Percentiles rank a stretch among this genome's conserved stretches.
phyloP scores from a whole-genome alignment of 1,140 invertebrate genomes.

The Goniozus legneri region DNA sequence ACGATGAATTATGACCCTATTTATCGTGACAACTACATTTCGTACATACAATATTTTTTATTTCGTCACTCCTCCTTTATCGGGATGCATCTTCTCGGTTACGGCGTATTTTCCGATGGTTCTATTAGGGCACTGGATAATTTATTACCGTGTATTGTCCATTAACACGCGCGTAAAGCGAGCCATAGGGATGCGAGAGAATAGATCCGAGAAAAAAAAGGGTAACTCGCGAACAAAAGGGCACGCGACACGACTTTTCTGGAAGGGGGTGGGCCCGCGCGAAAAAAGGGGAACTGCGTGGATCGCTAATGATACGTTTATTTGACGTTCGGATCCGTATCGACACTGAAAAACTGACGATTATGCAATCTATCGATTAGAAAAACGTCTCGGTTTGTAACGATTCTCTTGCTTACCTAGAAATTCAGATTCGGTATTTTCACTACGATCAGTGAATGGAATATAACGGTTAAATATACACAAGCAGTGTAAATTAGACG shows the following conservation, averaged over 20 bases:
- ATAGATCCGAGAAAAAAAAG: slow-evolving; percentile 24
- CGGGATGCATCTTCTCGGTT: slow-evolving; percentile 6
- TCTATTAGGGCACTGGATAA: slow-evolving; percentile 53
- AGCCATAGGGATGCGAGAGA: slow-evolving; percentile 11
- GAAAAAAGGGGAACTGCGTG: slow-evolving; percentile 7
- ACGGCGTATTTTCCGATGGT: slow-evolving; percentile 28
- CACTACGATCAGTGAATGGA: too few relatives aligned
- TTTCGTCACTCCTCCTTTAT: slow-evolving; percentile 13
- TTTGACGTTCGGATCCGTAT: slow-evolving; percentile 28
- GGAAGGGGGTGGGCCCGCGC: slow-evolving; percentile 27
- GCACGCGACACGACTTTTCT: slow-evolving; percentile 48
- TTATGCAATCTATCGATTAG: too few relatives aligned
- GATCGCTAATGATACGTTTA: slow-evolving; percentile 50
- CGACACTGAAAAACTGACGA: too few relatives aligned
- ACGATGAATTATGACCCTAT: slow-evolving; percentile 41
- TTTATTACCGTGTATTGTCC: slow-evolving; percentile 52
- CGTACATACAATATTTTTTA: too few relatives aligned
- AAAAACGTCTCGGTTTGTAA: too few relatives aligned
- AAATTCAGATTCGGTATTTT: too few relatives aligned
- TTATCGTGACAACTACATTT: slow-evolving; percentile 30
- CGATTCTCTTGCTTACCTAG: too few relatives aligned
- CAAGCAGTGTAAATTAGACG: too few relatives aligned
- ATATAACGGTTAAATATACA: too few relatives aligned
- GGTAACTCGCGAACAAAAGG: slow-evolving; percentile 39
- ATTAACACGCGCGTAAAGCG: slow-evolving; percentile 50